phyloP scores from a whole-genome alignment of 2,797 vertebrate species.

The Oceanodroma leucorhoa region DNA sequence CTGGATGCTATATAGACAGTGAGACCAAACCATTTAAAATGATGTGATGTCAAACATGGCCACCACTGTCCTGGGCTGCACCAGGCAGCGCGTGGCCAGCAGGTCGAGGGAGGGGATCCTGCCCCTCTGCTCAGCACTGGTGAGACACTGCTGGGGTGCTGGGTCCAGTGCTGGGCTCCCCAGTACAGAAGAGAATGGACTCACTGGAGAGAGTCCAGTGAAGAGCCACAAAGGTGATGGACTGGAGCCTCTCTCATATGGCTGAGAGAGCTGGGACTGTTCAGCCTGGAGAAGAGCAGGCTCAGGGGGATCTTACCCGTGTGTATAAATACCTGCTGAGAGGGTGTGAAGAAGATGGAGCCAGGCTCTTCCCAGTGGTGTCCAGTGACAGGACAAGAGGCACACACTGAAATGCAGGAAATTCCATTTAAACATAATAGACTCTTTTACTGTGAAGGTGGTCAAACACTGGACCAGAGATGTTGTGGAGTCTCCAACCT shows the following conservation, averaged over 20 bases:
- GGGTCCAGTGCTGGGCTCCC: not conserved
- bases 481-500: not conserved
- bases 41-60: fast-evolving
- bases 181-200: not conserved
- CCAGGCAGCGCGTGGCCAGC: fast-evolving
- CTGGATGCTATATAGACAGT: fast-evolving
- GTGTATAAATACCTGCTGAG: not conserved
- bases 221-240: not conserved
- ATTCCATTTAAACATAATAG: too few relatives aligned
- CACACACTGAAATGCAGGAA: not conserved
- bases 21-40: fast-evolving
- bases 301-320: not conserved
- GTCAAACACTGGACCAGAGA: not conserved
- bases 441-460: too few relatives aligned
- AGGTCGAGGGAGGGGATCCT: fast-evolving
- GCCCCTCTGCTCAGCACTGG: not conserved
- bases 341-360: not conserved
- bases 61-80: not conserved
- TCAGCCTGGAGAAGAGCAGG: not conserved
- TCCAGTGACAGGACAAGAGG: not conserved
- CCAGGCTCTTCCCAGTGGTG: not conserved
- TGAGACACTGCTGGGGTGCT: not conserved
- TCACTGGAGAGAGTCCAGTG: fast-evolving
- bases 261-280: not conserved
- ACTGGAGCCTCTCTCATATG: not conserved